Conservation (phyloP, 2,113 vertebrate species). For the Donacobius atricapilla region DNA sequence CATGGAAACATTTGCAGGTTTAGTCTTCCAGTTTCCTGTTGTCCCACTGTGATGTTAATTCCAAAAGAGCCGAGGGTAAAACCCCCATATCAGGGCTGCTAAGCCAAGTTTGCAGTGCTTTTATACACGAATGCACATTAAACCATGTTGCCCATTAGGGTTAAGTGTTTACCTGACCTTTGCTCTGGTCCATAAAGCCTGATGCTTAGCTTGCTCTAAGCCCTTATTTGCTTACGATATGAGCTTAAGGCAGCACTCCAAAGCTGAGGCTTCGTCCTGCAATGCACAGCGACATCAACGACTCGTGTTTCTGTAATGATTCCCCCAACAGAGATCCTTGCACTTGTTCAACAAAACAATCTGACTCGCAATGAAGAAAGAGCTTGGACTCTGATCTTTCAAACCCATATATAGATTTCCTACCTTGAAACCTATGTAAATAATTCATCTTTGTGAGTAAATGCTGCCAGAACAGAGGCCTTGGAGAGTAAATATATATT, state of each 20-base stretch:
- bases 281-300: neutral
- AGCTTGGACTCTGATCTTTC: neutral
- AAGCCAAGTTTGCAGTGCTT: neutral
- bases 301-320: neutral
- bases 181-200: neutral
- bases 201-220: neutral
- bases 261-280: neutral
- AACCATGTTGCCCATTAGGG: neutral
- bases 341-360: neutral
- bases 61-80: neutral
- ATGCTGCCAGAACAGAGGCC: neutral
- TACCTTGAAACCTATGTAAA: neutral
- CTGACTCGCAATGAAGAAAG: neutral
- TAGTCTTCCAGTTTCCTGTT: neutral
- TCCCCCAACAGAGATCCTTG: neutral
- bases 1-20: neutral
- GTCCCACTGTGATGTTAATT: neutral
- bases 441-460: neutral
- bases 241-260: neutral
- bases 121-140: neutral
- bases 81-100: neutral
- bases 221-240: neutral
- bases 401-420: neutral
- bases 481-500: neutral
- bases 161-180: conserved; percentile 17